Evolutionary conservation across 1,140 invertebrate species (phyloP), one percentile per base, ranked within the genome.

Genomic region (Panagrolaimus sp.): DNA sequence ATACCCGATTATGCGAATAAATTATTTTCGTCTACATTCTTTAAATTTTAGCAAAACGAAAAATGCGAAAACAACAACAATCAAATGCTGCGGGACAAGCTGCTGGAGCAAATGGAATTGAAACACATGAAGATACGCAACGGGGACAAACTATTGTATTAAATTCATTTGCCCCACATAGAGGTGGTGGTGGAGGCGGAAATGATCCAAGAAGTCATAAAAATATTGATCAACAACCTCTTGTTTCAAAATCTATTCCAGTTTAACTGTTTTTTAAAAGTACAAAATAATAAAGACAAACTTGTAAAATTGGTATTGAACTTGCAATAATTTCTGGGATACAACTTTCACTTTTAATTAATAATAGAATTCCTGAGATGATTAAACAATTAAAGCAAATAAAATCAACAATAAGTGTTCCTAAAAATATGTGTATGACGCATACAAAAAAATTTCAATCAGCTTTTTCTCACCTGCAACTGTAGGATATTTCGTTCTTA

Each of bases 91-190:
- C 32, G n/a, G 43, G 28, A 26, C 44, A 67, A 10, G 28, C 17
- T 15, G 28, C 17, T 10, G 48, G 45, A 65, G 9, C 12, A 21
- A 26, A 28, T 17, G 52, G 63, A 43, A 45, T 38, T 58, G 67
- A 17, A 47, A 17, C 45, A 47, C 21, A 64, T 47, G 21, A 48
- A 64, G 52, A 70, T 71, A 62, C n/a, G 24, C 63, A 58, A 26
- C 63, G 71, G 12, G 64, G 62, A 5, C 73, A 82, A 58, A 76
- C 78, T 1, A 80, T 80, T 43, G 78, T 80, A 28, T 70, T 80
- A 68, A 80, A 80, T 52, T 76, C 76, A 1, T 72, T 80, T 47
- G 45, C 48, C 12, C 38, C n/a, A 52, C 28, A 47, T 24, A 67
- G 43, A 65, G 64, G 64, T 1, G 24, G 21, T 62, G 48, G 26